Evolutionary conservation across 2,113 vertebrate species (phyloP), one percentile per base, ranked within the genome.

Genomic region (Miniopterus natalensis): DNA sequence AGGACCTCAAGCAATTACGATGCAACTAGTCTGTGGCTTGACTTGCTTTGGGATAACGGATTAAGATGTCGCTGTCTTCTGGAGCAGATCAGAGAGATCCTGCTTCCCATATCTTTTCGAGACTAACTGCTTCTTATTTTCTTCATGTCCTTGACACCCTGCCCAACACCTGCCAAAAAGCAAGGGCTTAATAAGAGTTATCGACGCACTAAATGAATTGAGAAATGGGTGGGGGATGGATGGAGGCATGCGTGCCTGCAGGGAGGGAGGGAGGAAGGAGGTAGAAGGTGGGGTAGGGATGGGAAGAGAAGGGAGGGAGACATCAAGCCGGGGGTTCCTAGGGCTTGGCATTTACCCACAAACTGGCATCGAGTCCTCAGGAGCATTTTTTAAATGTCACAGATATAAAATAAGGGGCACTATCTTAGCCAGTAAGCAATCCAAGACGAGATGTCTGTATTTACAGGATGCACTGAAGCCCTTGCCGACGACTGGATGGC

Each of bases 61-160:
- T 71, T 53, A 79, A 95, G 94, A 45, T n/a, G 65, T 93, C 47
- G 36, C 59, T n/a, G 27, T 7, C 92, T 93, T 75, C 92, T 47
- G 42, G 73, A 94, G 31, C 57, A 49, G 90, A 75, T 57, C n/a
- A 57, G 63, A 81, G 66, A 42, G 25, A 86, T 61, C 74, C 77
- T 51, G 61, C 65, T 68, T 65, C 40, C 23, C 27, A 47, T 40
- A 86, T 59, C 45, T 57, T 73, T 71, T 84, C 49, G 45, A 92
- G 63, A 65, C 49, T 27, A 66, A 71, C 75, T 74, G 70, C 23
- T 73, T 84, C 90, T 93, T 74, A 40, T 51, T 88, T 81, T 80
- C 45, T 31, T 92, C 36, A 59, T 11, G 59, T 92, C 88, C 88
- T 95, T 96, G 91, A 96, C 91, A 91, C 36, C 77, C 66, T 61